Evolutionary conservation across 2,113 vertebrate genomes (phyloP).

Genomic region (Vombatus ursinus): DNA sequence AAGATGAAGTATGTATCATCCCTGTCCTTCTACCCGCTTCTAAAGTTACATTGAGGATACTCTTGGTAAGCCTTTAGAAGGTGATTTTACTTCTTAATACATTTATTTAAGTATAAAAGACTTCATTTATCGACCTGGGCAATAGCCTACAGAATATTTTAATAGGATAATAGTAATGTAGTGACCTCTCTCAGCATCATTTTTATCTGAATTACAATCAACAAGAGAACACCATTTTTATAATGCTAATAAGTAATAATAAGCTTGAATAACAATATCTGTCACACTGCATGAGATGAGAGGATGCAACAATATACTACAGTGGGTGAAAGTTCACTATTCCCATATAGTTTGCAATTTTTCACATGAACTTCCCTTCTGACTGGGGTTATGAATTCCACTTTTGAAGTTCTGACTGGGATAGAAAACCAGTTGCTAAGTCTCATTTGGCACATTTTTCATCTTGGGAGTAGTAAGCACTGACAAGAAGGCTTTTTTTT

Average conservation of each 20-base stretch:
- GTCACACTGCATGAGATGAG: neutral
- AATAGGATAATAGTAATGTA: neutral
- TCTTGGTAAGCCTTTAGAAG: neutral
- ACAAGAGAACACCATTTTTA: neutral
- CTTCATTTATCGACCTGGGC: neutral
- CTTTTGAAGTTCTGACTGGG: neutral
- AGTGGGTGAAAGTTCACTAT: neutral
- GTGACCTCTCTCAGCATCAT: neutral
- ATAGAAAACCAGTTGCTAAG: neutral
- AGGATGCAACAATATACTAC: neutral
- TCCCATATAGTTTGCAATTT: neutral
- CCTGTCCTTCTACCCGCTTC: neutral
- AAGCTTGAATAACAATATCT: neutral
- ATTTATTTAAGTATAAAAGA: neutral
- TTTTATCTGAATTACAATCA: neutral
- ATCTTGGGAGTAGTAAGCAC: neutral
- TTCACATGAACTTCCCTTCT: neutral
- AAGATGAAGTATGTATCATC: neutral
- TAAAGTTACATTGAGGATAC: neutral
- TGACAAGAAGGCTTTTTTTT: neutral
- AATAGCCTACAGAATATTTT: neutral
- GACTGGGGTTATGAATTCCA: neutral
- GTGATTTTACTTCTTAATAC: neutral
- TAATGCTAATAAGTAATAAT: neutral
- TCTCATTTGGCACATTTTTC: neutral